Percentiles rank a stretch among this genome's conserved stretches.
Conservation (phyloP, 2,888 invertebrate genomes). For the Mesoligia furuncula region DNA sequence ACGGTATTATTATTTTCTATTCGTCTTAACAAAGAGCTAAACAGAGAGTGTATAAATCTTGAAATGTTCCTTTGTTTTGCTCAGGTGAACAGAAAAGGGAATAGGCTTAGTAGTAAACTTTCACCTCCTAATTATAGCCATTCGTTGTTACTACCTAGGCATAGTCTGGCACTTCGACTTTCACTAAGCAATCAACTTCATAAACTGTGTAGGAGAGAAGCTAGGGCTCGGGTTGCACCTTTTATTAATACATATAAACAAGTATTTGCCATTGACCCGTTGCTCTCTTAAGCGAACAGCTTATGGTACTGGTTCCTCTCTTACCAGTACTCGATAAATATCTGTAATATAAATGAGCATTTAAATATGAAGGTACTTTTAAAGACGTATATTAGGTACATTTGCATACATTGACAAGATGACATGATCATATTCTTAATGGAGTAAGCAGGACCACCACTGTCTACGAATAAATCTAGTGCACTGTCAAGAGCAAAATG, state of each 20-base stretch:
- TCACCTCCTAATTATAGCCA: conserved; percentile 62
- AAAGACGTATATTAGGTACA: neutral
- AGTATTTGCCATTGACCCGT: conserved; percentile 57
- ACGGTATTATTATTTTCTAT: conserved; percentile 5
- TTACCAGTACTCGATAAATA: conserved; percentile 16
- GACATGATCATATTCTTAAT: neutral
- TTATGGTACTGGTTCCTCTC: conserved; percentile 48
- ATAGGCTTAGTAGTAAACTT: conserved; percentile 53
- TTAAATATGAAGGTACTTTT: neutral
- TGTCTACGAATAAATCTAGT: neutral
- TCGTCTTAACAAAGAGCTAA: neutral
- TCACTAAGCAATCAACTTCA: conserved; percentile 62
- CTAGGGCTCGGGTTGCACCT: conserved; percentile 45
- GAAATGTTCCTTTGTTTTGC: conserved; percentile 44
- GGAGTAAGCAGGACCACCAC: neutral
- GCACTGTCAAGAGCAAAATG: neutral
- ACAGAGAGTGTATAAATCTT: conserved; percentile 21
- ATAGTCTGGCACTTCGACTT: conserved; percentile 53
- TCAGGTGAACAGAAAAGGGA: conserved; percentile 47
- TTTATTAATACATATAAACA: conserved; percentile 53
- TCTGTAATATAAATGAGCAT: conserved; percentile 2
- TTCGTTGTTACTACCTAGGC: conserved; percentile 47
- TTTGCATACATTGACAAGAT: conserved; percentile 13
- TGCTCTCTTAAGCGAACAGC: conserved; percentile 35
- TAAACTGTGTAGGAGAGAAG: conserved; percentile 59